Evolutionary conservation across 2,888 invertebrate species (phyloP).

Genomic region (Macaria liturata): DNA sequence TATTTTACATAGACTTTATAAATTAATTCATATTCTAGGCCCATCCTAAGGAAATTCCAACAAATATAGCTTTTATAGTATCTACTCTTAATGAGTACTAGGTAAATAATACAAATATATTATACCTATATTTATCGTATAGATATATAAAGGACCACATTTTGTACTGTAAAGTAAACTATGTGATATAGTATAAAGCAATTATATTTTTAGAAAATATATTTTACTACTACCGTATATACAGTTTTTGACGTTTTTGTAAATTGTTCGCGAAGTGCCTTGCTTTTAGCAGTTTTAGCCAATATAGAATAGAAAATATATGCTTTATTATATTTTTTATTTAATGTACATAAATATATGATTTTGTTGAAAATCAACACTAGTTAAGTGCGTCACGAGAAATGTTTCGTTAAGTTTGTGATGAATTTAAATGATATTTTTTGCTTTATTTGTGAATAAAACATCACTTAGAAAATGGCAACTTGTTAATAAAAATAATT

Average conservation of each 20-base stretch:
- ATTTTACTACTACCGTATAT: constrained; percentile 1
- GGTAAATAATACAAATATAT: no score
- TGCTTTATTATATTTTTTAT: constrained; percentile 40
- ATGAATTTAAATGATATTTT: constrained; percentile 56
- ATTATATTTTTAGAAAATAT: constrained; percentile 64
- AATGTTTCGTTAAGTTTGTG: constrained; percentile 58
- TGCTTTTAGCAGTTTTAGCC: constrained; percentile 55
- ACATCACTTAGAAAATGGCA: constrained; percentile 14
- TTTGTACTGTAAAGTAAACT: constrained; percentile 50
- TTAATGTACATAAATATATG: constrained; percentile 39
- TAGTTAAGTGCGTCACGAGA: constrained; percentile 61
- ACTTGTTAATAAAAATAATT: constrained; percentile 9
- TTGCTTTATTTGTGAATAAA: constrained; percentile 1
- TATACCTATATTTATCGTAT: constrained; percentile 3
- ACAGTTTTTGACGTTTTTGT: constrained; percentile 42
- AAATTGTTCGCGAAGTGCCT: constrained; percentile 53
- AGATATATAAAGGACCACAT: constrained; percentile 58
- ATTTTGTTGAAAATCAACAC: constrained; percentile 57
- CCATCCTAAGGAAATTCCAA: no score
- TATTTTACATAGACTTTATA: no score
- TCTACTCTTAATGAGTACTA: no score
- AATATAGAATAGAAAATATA: constrained; percentile 36
- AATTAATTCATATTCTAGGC: no score
- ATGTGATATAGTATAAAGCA: constrained; percentile 58
- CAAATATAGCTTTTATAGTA: no score